Base-by-base conservation (phyloP, 2,113 vertebrate genomes). In the Perca flavescens region DNA sequence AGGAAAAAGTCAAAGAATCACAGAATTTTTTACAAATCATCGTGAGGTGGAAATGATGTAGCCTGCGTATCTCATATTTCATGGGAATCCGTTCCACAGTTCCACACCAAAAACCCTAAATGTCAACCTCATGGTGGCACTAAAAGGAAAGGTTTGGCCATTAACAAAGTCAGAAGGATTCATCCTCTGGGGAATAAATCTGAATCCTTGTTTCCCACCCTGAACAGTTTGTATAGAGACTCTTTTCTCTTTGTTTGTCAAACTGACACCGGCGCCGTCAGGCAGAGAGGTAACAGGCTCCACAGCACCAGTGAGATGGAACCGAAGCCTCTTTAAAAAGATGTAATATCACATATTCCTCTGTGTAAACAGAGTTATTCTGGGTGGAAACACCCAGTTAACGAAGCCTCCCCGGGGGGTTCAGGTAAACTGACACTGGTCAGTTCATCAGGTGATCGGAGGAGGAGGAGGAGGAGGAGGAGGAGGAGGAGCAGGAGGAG, bases 351-450 rank as follows among this genome's bases (percentile, higher is more conserved):
- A 40, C 14, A 5, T 17, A 6, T 25, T 43, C 34, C 12, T 53
- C 22, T 49, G 17, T 49, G 12, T 21, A 6, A 49, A 2, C 14
- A 5, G 54, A 4, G 16, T 21, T 4, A 71, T 53, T 8, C 13
- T 63, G 47, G 14, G 56, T 46, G 68, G 68, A 61, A 47, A 84
- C 75, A 22, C 69, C 82, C 70, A 74, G 74, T 67, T 3, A 28
- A 22, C 4, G 3, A 53, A 52, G 25, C 49, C 34, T 43, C 64
- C 73, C 60, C 1, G 4, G 21, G 69, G 78, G 19, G 22, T 16
- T 60, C 53, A 65, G 31, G 78, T 68, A 77, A 81, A 14, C 50
- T 28, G 67, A 84, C 49, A 11, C 74, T 25, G 53, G n/a, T 28
- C 36, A 3, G 50, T n/a, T 43, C n/a, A 49, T 73, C 58, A 70